Evolutionary conservation across 2,888 invertebrate species (phyloP), one percentile per base, ranked within the genome.

Genomic region (Lycia hirtaria): DNA sequence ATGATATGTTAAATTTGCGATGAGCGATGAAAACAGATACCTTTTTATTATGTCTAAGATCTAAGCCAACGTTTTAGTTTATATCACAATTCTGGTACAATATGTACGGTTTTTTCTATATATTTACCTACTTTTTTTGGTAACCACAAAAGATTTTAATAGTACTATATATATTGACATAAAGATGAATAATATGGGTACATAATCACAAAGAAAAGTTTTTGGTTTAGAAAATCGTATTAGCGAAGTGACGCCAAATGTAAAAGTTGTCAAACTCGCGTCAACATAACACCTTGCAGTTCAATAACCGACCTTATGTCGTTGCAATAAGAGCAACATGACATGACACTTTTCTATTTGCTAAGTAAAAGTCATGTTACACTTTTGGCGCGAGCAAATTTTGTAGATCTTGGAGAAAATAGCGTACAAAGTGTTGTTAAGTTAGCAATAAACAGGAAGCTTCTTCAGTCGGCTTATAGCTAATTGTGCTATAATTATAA

Each of bases 361-460:
- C 65, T 50, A 73, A 86, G 87, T 86, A 85, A 87, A 84, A 86
- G 85, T 85, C 59, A 56, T 77, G 80, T 75, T 77, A 78, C 68
- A 78, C 73, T 73, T 78, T 61, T 60, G 45, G 43, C 58, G 32
- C 22, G 12, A 44, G 52, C 49, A 47, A 17, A 30, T 40, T 32
- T 44, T 7, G 33, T n/a, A 32, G 15, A 15, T n/a, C n/a, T 19
- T 41, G 19, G 48, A 30, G 12, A 33, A 41, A 24, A 26, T 41
- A 28, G 17, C 15, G 9, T 17, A 10, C 4, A 15, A 41, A 10
- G 7, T 26, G 12, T 14, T n/a, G n/a, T n/a, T n/a, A n/a, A n/a
- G n/a, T n/a, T n/a, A n/a, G n/a, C n/a, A n/a, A n/a, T n/a, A n/a
- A n/a, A n/a, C n/a, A n/a, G n/a, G n/a, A n/a, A n/a, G n/a, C n/a